Evolutionary conservation across 2,113 vertebrate genomes (phyloP).

Genomic region (Nestor notabilis): DNA sequence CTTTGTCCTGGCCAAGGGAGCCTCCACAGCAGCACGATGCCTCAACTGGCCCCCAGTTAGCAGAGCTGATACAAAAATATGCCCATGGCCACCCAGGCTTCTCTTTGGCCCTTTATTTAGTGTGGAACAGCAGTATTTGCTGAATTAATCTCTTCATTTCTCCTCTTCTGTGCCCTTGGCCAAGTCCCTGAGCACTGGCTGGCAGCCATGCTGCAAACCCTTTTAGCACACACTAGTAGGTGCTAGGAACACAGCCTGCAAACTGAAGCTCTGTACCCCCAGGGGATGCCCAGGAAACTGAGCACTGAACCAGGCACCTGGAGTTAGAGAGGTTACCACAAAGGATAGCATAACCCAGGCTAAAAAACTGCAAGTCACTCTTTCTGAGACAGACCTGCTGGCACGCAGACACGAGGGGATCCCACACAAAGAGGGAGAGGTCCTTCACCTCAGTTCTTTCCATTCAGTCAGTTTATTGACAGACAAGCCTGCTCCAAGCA

Average conservation of each 20-base stretch:
- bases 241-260: background rate
- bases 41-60: background rate
- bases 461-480: conserved; percentile 36
- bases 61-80: background rate
- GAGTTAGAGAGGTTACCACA: background rate
- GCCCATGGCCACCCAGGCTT: background rate
- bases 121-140: background rate
- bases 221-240: background rate
- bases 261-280: background rate
- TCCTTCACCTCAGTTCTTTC: background rate
- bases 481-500: background rate
- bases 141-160: background rate
- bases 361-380: background rate
- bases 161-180: background rate
- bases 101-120: background rate
- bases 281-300: background rate
- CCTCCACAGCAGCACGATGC: background rate
- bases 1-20: background rate
- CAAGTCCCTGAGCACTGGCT: background rate
- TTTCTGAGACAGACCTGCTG: background rate
- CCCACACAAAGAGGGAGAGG: background rate
- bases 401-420: background rate
- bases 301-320: background rate
- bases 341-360: background rate
- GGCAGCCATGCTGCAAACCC: background rate